Evolutionary conservation across 1,140 invertebrate genomes (phyloP), one percentile per base, ranked within the genome.

Genomic region (Physella acuta): DNA sequence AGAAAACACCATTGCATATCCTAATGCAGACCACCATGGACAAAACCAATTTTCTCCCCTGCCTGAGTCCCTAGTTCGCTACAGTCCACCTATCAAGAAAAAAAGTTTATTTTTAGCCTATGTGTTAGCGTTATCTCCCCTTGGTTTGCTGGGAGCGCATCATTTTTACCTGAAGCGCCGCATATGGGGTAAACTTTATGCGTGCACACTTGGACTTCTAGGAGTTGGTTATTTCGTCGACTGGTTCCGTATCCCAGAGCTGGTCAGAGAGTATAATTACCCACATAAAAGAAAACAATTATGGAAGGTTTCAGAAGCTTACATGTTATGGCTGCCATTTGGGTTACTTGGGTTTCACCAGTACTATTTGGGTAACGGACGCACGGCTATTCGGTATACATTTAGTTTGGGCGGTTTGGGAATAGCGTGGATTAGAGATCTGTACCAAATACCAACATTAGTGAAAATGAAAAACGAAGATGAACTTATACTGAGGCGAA

Each of bases 371-470:
- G 71, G 69, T 3, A 69, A 75, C 4, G 73, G 72, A 20, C 31
- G 65, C 11, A 76, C 72, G 65, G 76, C 74, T 4, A 2, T 79
- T 3, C 31, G 68, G 4, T 81, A 81, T 64, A 70, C 77, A n/a
- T 74, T 75, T 24, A 81, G 77, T 16, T 72, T 79, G 14, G 79
- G 79, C 2, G 51, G 77, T 0, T 34, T 79, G 8, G 79, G 79
- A 4, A 30, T 79, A 26, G 79, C 78, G 1, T 81, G 75, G 74
- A 33, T 81, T 0, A 51, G 74, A 0, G 79, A 81, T 64, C 70
- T 67, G 60, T 79, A 75, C 66, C 66, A 66, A 24, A 26, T 71
- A 3, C 53, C 67, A n/a, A 63, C n/a, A n/a, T 24, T 20, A 61
- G 51, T 53, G 56, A 69, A 71, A 58, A 33, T 71, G 37, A 20